Conservation (phyloP, 2,797 vertebrate species). For the Smutsia temminckii region DNA sequence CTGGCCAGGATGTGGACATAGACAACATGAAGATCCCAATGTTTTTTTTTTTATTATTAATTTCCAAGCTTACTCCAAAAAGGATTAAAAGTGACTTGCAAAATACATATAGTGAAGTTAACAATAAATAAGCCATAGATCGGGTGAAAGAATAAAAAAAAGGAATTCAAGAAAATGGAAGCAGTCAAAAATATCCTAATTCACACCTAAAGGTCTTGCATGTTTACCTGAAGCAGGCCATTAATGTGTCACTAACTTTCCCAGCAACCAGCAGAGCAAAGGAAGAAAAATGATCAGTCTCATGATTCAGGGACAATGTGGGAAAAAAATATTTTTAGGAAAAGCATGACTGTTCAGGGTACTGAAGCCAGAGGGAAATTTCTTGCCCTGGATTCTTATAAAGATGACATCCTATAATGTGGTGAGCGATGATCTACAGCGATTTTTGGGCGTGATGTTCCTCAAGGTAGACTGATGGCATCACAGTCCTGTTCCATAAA, state of each 20-base stretch:
- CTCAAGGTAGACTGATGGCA: not conserved
- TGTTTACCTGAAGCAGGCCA: not conserved
- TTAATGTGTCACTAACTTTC: too few species aligned
- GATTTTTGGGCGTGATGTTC: not conserved
- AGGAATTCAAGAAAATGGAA: not conserved
- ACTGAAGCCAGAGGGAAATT: not conserved
- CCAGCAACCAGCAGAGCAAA: not conserved
- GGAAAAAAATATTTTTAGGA: not conserved
- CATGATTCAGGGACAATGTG: not conserved
- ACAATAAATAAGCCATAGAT: not conserved
- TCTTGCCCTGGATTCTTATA: not conserved
- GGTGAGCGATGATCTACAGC: not conserved
- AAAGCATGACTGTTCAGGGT: not conserved
- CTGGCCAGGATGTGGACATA: not conserved
- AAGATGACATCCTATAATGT: too few species aligned
- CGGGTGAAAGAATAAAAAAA: not conserved
- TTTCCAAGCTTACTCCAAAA: not conserved
- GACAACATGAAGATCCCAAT: not conserved
- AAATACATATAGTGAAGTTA: not conserved
- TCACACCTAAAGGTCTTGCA: not conserved
- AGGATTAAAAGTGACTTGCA: not conserved
- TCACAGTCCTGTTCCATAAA: not conserved
- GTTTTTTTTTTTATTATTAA: not conserved
- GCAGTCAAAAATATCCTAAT: not conserved
- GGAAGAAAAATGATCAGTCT: fast-evolving